Conservation (phyloP, 2,113 vertebrate species). For the Phalacrocorax aristotelis region DNA sequence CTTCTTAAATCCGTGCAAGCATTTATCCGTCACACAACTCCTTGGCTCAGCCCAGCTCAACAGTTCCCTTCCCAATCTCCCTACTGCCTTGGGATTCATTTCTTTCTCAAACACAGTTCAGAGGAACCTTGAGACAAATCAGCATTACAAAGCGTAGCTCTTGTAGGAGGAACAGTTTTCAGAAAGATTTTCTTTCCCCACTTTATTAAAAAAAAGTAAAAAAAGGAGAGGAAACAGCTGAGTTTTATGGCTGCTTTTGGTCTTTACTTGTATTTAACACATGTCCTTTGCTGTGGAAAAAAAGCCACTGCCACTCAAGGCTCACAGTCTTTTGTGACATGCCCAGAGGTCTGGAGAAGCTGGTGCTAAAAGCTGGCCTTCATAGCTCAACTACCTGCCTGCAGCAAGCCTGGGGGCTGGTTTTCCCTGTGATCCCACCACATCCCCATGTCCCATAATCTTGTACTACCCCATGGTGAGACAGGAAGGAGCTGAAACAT, state of each 20-base stretch:
- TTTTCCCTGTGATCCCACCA: neutral
- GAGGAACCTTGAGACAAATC: conserved; percentile 4
- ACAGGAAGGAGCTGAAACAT: neutral
- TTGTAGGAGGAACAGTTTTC: neutral
- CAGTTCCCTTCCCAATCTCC: neutral
- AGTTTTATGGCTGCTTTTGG: neutral
- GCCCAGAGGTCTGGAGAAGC: neutral
- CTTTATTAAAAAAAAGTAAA: neutral
- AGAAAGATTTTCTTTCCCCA: neutral
- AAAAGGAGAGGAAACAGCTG: neutral
- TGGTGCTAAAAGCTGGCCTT: neutral
- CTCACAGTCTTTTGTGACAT: neutral
- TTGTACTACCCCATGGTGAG: neutral
- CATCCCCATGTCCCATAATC: neutral
- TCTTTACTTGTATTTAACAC: conserved; percentile 8
- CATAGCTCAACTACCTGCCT: neutral
- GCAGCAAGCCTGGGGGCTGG: neutral
- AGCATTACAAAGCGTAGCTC: conserved; percentile 15
- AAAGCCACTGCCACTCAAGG: neutral
- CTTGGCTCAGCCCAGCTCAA: neutral
- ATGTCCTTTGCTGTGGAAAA: neutral
- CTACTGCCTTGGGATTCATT: conserved; percentile 8
- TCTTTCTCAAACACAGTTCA: neutral
- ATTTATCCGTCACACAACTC: neutral
- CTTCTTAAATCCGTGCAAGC: neutral